Conservation (phyloP, 2,888 invertebrate genomes). For the Andricus curvator region DNA sequence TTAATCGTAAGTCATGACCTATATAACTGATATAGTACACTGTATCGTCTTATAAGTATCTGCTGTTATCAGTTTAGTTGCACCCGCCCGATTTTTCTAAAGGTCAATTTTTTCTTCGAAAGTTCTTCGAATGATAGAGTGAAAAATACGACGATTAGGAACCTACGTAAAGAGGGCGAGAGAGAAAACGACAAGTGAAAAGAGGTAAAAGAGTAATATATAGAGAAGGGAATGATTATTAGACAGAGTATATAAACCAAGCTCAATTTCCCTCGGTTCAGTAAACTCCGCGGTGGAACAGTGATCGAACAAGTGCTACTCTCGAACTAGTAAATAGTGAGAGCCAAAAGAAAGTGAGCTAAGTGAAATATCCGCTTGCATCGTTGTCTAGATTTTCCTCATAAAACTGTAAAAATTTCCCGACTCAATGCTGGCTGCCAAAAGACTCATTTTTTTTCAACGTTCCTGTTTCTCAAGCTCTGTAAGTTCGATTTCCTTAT, state of each 20-base stretch:
- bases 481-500: conserved; percentile 21
- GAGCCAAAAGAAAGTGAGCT: conserved; percentile 16
- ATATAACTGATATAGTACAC: background rate
- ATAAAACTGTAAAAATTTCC: background rate
- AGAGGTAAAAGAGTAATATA: background rate
- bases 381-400: background rate
- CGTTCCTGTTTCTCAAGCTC: conserved; percentile 33
- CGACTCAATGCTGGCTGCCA: conserved; percentile 25
- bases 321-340: conserved; percentile 6
- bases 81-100: background rate
- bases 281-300: conserved; percentile 35
- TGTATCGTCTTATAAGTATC: background rate
- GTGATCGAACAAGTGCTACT: conserved; percentile 36
- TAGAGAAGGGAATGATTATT: conserved; percentile 10
- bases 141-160: conserved; percentile 11
- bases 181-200: background rate
- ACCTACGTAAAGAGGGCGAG: background rate
- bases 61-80: background rate
- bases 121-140: conserved; percentile 6
- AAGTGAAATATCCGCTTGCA: conserved; percentile 17
- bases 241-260: conserved; percentile 34
- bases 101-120: background rate
- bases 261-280: conserved; percentile 39
- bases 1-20: conserved; percentile 23
- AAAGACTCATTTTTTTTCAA: conserved; percentile 19